Evolutionary conservation across 92 coral and sea anemone genomes (phyloP), one percentile per base, ranked within the genome.

Genomic region (Zoanthus sociatus): DNA sequence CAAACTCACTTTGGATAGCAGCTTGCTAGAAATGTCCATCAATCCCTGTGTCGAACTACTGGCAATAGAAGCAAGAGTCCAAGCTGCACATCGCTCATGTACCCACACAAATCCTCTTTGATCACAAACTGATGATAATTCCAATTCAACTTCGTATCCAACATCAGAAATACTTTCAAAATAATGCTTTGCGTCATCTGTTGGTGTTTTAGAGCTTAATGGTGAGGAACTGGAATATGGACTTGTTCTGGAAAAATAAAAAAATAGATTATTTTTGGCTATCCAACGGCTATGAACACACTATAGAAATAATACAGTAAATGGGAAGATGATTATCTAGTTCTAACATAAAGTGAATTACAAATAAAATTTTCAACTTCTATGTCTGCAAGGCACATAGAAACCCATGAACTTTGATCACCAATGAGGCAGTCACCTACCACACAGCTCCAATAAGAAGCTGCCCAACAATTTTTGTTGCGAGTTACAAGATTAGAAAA

Each of bases 31-130:
- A 46, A 95, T 86, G 83, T 95, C 96, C 54, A 93, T 70, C 71
- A 87, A 83, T 12, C 89, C 90, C 44, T 82, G 87, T 32, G 93
- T 78, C 0, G 98, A 84, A 55, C 88, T 89, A 64, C 92, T 33
- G 45, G 98, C 91, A 87, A 95, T 71, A 51, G 98, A 87, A 16
- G 99, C 92, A 46, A 96, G 88, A 0, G 99, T 95, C 99, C 99
- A 97, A 12, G 98, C 96, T 0, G 99, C 99, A 90, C 99, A 97
- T 75, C 89, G 94, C 77, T 97, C 99, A 47, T 97, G 99, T 18
- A 97, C 99, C 98, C 98, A 97, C 44, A 97, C 89, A 71, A 87
- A 92, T 21, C 99, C 99, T 45, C 93, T 87, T 51, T 54, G 72
- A 79, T 97, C 98, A 70, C 95, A 90, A 46, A 94, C 87, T 26